phyloP scores from a whole-genome alignment of 2,888 invertebrate species.

The Taenaris catops region DNA sequence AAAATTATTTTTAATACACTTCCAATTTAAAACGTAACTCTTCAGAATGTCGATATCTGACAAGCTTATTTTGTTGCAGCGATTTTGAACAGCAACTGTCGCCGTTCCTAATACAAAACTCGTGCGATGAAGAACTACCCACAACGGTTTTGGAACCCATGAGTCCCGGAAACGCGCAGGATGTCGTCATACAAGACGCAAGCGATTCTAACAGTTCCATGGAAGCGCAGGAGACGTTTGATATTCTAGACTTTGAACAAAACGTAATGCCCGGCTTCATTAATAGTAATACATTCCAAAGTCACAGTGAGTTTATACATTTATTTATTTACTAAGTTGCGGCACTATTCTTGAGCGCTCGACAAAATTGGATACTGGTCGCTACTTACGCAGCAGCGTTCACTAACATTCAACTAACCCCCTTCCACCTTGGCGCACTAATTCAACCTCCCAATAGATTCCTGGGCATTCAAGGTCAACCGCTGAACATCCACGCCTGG shows the following conservation, averaged over 20 bases:
- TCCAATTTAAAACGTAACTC: too few species aligned
- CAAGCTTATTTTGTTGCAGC: constrained; percentile 36
- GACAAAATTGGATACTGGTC: too few species aligned
- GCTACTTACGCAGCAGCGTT: too few species aligned
- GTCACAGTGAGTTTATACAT: constrained; percentile 36
- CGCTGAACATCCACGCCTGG: too few species aligned
- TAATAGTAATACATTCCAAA: constrained; percentile 68
- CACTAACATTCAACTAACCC: too few species aligned
- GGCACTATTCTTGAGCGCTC: too few species aligned
- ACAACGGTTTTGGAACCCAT: constrained; percentile 41
- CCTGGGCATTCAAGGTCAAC: too few species aligned
- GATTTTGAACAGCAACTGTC: constrained; percentile 81
- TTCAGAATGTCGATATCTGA: too few species aligned
- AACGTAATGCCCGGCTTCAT: constrained; percentile 69
- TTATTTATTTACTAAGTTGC: too few species aligned
- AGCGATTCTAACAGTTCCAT: constrained; percentile 47
- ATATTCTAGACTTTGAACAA: constrained; percentile 62
- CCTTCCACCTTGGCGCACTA: too few species aligned
- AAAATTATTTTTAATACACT: too few species aligned
- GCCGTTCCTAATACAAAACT: constrained; percentile 72
- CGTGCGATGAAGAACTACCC: constrained; percentile 54
- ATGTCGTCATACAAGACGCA: constrained; percentile 53
- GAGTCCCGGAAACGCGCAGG: constrained; percentile 47
- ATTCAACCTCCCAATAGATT: too few species aligned
- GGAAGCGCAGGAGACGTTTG: constrained; percentile 50